Evolutionary conservation across 1,140 invertebrate species (phyloP).

Genomic region (Eulimnadia texana): DNA sequence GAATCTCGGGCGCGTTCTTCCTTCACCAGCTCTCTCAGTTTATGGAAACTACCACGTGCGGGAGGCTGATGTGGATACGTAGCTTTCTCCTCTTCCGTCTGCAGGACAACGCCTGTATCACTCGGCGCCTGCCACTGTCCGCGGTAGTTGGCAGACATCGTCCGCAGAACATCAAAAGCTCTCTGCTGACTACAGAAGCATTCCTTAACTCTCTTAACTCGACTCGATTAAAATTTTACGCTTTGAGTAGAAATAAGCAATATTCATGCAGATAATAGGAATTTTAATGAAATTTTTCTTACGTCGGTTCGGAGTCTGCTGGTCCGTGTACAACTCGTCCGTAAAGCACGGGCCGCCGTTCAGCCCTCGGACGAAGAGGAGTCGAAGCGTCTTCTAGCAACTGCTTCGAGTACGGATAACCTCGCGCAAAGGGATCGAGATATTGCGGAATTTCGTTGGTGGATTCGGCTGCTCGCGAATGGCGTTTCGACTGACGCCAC

Average conservation of each 20-base stretch:
- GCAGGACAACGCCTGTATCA: background rate
- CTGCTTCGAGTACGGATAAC: conserved; percentile 13
- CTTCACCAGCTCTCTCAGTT: conserved; percentile 41
- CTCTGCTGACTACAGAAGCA: background rate
- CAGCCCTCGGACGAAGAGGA: background rate
- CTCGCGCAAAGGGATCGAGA: conserved; percentile 57
- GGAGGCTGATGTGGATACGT: conserved; percentile 21
- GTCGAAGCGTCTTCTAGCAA: conserved; percentile 11
- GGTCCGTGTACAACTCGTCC: conserved; percentile 4
- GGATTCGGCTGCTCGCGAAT: conserved; percentile 66
- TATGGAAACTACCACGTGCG: conserved; percentile 44
- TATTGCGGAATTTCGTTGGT: conserved; percentile 69
- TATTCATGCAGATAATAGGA: no score
- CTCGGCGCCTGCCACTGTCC: conserved; percentile 17
- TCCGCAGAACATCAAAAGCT: conserved; percentile 4
- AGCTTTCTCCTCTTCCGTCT: conserved; percentile 24
- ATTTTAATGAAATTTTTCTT: background rate
- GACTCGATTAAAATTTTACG: no score
- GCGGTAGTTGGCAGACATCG: conserved; percentile 27
- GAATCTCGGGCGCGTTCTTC: conserved; percentile 49
- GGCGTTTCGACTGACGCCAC: conserved; percentile 79
- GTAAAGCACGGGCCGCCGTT: conserved; percentile 1
- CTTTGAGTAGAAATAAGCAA: no score
- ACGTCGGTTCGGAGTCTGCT: background rate
- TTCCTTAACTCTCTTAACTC: background rate